Conservation (phyloP, 30 jellyfish, hydroid and myxozoan species). For the Nemopilema nomurai region DNA sequence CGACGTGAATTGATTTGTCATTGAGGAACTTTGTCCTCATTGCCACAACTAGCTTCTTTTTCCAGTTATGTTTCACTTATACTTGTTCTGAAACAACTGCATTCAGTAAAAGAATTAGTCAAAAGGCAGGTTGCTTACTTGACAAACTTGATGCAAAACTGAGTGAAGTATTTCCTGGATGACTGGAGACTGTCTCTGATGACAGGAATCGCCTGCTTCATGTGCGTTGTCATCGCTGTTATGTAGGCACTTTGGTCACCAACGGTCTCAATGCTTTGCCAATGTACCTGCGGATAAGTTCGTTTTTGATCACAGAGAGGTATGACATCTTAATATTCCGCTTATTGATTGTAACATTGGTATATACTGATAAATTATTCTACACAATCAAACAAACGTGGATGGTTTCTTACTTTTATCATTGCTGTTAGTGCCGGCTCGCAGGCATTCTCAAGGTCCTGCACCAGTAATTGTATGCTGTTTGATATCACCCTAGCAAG, state of each 20-base stretch:
- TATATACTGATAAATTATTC: too few relatives aligned
- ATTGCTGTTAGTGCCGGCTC: constrained; percentile 96
- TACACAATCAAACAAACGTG: too few relatives aligned
- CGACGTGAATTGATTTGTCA: too few relatives aligned
- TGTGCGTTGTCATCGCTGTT: constrained; percentile 85
- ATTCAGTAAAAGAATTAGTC: too few relatives aligned
- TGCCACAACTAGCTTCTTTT: too few relatives aligned
- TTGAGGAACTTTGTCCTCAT: too few relatives aligned
- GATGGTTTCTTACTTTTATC: constrained; percentile 63
- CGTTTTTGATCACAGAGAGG: neutral
- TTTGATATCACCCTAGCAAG: constrained; percentile 82
- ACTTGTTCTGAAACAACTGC: too few relatives aligned
- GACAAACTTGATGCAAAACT: constrained; percentile 91
- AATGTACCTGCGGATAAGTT: constrained; percentile 71
- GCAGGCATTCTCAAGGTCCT: constrained; percentile 96
- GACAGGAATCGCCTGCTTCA: constrained; percentile 85
- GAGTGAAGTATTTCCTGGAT: constrained; percentile 94
- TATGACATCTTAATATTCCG: neutral
- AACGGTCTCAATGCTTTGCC: constrained; percentile 98
- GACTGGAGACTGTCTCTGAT: constrained; percentile 89
- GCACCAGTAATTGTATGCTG: constrained; percentile 91
- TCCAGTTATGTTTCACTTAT: too few relatives aligned
- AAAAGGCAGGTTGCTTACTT: constrained; percentile 60
- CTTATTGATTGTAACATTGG: neutral
- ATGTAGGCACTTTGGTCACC: constrained; percentile 99